Evolutionary conservation across 2,888 invertebrate species (phyloP), one percentile per base, ranked within the genome.

Genomic region (Hydrotaea cyrtoneurina): DNA sequence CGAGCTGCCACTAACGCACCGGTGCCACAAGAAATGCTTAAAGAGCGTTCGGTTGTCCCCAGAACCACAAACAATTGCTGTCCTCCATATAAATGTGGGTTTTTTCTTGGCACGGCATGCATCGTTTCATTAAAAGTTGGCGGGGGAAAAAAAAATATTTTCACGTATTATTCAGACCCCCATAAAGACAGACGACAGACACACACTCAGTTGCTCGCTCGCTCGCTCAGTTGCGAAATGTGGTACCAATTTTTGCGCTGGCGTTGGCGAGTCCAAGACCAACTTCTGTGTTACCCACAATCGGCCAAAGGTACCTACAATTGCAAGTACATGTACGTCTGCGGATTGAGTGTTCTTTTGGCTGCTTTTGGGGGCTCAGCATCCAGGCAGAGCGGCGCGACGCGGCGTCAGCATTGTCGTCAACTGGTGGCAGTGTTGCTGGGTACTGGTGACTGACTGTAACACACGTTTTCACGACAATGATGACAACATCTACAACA

Each of bases 381-480:
- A 66, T 13, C 66, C 71, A 71, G 71, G 31, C 31, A 31, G 31
- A 46, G 50, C 15, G 55, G 23, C 62, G 17, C 43, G 62, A 46
- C 71, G 50, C 15, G 55, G 23, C 62, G 17, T 55, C 71, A 46
- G 11, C 15, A 11, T 55, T 13, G 23, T 72, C 71, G 72, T 46
- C 78, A 84, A 75, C 80, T 53, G 46, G 46, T 55, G 55, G 55
- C 21, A 21, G 55, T 10, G 10, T 1, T 55, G 55, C 21, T 66
- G 7, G 66, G 66, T 43, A 66, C 89, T 89, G 86, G 89, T 89
- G 90, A 91, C 90, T 91, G 90, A 90, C 85, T 87, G 87, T 88
- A 88, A 89, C 89, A 88, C 88, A 89, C 88, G 89, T 87, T 88
- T 86, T 87, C 87, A 88, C 89, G 90, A 88, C 89, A 89, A 88